Conservation (phyloP, 2,888 invertebrate genomes). For the Scelioninae gen. 1 region DNA sequence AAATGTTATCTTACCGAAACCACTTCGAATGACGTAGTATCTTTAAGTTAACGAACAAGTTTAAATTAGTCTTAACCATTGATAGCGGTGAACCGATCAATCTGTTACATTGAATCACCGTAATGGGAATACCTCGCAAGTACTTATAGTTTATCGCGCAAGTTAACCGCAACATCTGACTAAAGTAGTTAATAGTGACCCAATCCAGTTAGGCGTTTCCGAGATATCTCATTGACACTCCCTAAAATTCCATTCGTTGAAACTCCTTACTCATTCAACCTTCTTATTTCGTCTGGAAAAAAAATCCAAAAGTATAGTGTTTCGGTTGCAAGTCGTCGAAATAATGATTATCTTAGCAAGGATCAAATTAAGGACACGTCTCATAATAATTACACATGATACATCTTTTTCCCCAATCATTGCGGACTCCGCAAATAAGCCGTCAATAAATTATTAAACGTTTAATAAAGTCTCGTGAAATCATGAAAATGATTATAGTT, state of each 20-base stretch:
- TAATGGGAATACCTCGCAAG: constrained; percentile 63
- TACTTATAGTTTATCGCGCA: constrained; percentile 62
- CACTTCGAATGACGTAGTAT: constrained; percentile 18
- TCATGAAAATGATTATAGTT: constrained; percentile 35
- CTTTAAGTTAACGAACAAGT: constrained; percentile 46
- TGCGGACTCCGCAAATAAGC: constrained; percentile 14
- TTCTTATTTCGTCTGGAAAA: too few species aligned
- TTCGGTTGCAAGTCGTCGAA: too few species aligned
- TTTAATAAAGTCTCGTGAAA: constrained; percentile 33
- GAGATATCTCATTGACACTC: too few species aligned
- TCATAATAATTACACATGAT: constrained; percentile 14
- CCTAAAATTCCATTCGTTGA: too few species aligned
- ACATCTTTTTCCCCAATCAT: not conserved
- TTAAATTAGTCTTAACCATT: constrained; percentile 51
- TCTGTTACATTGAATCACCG: constrained; percentile 63
- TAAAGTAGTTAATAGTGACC: constrained; percentile 48
- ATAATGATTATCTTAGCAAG: constrained; percentile 2
- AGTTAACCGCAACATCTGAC: constrained; percentile 55
- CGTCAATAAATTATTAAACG: constrained; percentile 25
- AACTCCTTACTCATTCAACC: too few species aligned
- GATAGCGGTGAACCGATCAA: constrained; percentile 63
- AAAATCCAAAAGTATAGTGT: too few species aligned
- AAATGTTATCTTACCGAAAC: constrained; percentile 1
- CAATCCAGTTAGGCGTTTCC: constrained; percentile 1
- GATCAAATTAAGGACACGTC: constrained; percentile 16